A percentile compares a stretch with the other conserved stretches of the same genome.
Evolutionary conservation across 1,140 invertebrate genomes (phyloP).

Genomic region (Tyrophagus putrescentiae): DNA sequence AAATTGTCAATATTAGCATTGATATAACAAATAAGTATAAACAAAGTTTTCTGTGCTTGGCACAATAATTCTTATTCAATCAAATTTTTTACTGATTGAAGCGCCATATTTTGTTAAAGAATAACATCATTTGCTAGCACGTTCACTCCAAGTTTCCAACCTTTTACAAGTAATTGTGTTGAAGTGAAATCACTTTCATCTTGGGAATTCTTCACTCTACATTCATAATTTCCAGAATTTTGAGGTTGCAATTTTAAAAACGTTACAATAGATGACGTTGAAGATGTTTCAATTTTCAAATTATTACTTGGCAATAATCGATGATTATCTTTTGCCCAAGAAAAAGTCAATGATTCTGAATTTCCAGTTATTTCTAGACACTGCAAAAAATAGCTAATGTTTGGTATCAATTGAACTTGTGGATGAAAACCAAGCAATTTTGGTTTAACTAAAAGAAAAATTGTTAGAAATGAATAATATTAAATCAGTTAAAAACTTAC

Average conservation of each 20-base stretch:
- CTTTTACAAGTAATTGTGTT: too few relatives aligned
- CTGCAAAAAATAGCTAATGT: neutral
- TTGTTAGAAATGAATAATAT: neutral
- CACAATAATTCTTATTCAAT: too few relatives aligned
- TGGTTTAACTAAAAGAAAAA: neutral
- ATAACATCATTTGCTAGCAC: neutral
- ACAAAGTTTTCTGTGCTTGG: neutral
- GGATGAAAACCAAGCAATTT: neutral
- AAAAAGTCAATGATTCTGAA: neutral
- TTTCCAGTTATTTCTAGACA: neutral
- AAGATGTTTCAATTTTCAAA: conserved; percentile 5
- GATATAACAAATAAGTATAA: too few relatives aligned
- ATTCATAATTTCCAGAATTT: neutral
- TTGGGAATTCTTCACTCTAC: neutral
- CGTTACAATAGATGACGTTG: neutral
- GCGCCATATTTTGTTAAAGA: neutral
- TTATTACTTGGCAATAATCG: neutral
- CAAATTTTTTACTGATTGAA: too few relatives aligned
- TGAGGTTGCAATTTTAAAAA: neutral
- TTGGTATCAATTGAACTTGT: neutral
- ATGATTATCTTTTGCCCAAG: neutral
- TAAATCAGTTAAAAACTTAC: neutral
- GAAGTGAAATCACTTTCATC: too few relatives aligned
- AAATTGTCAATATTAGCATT: too few relatives aligned
- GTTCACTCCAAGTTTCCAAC: neutral